Evolutionary conservation across 2,113 vertebrate genomes (phyloP).

Genomic region (Enhydra lutris): DNA sequence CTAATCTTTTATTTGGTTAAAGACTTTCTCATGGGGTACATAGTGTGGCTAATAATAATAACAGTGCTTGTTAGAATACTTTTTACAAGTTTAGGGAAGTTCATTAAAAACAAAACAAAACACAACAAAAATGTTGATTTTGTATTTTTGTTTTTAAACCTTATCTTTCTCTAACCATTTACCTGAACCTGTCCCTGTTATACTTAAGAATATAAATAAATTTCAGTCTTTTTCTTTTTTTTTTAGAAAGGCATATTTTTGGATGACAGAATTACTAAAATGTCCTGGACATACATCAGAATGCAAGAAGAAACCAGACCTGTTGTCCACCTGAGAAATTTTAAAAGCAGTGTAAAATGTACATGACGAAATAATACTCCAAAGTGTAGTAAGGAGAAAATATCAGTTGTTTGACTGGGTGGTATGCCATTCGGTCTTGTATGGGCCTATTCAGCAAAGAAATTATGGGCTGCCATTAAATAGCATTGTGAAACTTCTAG

Average conservation of each 20-base stretch:
- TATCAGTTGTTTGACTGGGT: constrained; percentile 1
- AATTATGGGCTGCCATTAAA: constrained; percentile 81
- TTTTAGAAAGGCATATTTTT: not conserved
- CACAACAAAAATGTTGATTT: not conserved
- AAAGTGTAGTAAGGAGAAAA: constrained; percentile 51
- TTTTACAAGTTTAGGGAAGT: constrained; percentile 1
- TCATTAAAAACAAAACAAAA: not conserved
- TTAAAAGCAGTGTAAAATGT: constrained; percentile 60
- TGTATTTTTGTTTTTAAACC: not conserved
- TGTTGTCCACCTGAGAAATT: constrained; percentile 28
- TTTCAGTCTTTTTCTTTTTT: not conserved
- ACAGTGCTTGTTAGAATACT: constrained; percentile 42
- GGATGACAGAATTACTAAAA: not conserved
- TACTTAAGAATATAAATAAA: not conserved
- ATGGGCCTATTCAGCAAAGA: constrained; percentile 76
- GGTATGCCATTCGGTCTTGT: constrained; percentile 59
- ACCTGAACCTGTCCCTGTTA: not conserved
- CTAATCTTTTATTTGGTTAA: not conserved
- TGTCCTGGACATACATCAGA: not conserved
- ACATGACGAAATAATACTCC: constrained; percentile 45
- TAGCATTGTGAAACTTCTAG: constrained; percentile 77
- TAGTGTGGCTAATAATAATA: not conserved
- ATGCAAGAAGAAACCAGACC: constrained; percentile 18
- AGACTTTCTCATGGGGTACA: constrained; percentile 36
- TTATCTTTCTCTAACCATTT: not conserved